phyloP scores from a whole-genome alignment of 35 echinoderm and acorn worm species.

The Ophiothrix spiculata region DNA sequence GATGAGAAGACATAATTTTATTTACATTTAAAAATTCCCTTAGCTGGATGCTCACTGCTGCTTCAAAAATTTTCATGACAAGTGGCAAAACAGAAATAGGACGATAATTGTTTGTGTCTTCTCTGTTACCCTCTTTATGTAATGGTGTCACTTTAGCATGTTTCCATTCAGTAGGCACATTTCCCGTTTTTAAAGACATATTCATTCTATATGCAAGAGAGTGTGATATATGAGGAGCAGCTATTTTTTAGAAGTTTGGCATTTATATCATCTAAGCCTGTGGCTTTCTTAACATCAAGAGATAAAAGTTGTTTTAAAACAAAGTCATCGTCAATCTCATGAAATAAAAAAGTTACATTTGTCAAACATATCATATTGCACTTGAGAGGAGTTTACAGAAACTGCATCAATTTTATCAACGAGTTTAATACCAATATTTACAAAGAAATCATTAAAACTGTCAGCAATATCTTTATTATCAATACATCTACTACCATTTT shows the following conservation, averaged over 20 bases:
- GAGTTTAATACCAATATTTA: background rate
- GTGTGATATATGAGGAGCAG: background rate
- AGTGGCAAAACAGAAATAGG: conserved; percentile 15
- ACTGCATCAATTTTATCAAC: background rate
- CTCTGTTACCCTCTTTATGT: conserved; percentile 1
- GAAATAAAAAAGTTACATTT: conserved; percentile 13
- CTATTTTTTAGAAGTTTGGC: background rate
- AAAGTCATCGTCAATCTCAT: background rate
- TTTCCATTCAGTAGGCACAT: conserved; percentile 17
- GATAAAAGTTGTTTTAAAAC: background rate
- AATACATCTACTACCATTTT: background rate
- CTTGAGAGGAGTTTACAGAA: background rate
- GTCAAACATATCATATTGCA: background rate
- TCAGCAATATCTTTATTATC: background rate
- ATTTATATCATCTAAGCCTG: conserved; percentile 7
- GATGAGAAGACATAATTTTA: conserved; percentile 3
- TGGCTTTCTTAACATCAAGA: conserved; percentile 20
- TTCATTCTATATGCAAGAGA: conserved; percentile 13
- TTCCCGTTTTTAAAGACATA: background rate
- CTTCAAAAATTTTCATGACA: conserved; percentile 19
- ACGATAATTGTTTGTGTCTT: background rate
- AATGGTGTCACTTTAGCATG: background rate
- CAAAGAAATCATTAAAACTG: background rate
- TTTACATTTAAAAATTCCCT: background rate
- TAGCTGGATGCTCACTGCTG: background rate